Evolutionary conservation across 2,888 invertebrate genomes (phyloP).

Genomic region (Cremastinae sp.): DNA sequence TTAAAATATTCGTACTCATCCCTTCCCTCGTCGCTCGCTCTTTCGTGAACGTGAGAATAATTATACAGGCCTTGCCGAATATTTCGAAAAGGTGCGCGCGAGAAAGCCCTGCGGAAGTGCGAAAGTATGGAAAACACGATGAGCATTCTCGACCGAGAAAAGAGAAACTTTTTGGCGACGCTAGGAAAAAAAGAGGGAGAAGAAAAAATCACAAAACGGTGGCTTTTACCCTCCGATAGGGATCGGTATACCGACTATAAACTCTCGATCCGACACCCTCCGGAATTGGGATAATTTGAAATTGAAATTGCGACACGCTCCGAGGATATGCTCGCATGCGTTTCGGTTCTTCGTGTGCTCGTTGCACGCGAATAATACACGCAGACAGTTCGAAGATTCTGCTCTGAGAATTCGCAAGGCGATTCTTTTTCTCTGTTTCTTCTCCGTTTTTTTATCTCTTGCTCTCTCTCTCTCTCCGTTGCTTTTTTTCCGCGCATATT

Average conservation of each 20-base stretch:
- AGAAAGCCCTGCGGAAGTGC: slow-evolving; percentile 15
- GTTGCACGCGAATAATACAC: slow-evolving; percentile 43
- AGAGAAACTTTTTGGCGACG: slow-evolving; percentile 37
- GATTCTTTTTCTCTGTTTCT: slow-evolving; percentile 42
- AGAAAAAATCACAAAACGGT: slow-evolving; percentile 35
- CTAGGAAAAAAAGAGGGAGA: neutral
- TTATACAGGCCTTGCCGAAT: slow-evolving; percentile 10
- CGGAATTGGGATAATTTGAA: slow-evolving; percentile 69
- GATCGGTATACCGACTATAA: slow-evolving; percentile 53
- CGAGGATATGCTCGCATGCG: slow-evolving; percentile 21
- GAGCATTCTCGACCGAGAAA: neutral
- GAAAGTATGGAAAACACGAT: slow-evolving; percentile 29
- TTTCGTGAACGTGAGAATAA: neutral
- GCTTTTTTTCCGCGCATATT: slow-evolving; percentile 32
- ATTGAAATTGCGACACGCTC: slow-evolving; percentile 69
- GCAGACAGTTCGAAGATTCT: slow-evolving; percentile 28
- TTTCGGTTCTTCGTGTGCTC: slow-evolving; percentile 14
- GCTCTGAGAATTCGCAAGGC: slow-evolving; percentile 51
- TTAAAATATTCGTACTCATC: slow-evolving; percentile 34
- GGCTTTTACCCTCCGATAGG: slow-evolving; percentile 56
- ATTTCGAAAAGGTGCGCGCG: slow-evolving; percentile 48
- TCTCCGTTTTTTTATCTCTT: neutral
- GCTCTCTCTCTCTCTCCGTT: slow-evolving; percentile 42
- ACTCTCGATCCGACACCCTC: slow-evolving; percentile 57
- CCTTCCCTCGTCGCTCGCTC: slow-evolving; percentile 4